These are phyloP conservation scores for Pelagia noctiluca DNA, from an alignment of 30 jellyfish, hydroid and myxozoan genomes.

Conservation along the genomic window DNA sequence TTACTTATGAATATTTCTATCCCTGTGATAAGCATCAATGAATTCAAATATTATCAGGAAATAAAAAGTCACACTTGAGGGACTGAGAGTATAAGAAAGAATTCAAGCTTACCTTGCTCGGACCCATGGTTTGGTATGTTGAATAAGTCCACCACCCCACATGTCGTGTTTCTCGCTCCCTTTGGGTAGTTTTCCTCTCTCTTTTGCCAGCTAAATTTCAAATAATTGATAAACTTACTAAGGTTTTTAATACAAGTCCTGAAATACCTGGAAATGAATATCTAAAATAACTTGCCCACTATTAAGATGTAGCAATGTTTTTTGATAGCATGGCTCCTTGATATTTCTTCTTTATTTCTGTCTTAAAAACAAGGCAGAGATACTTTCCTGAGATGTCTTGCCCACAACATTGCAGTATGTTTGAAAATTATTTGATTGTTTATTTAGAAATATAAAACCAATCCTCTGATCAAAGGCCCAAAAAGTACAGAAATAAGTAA, in stretches of 20 bases:
- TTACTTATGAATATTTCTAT: no score
- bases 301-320: not conserved
- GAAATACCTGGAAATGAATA: conserved; percentile 17
- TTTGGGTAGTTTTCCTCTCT: conserved; percentile 78
- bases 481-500: no score
- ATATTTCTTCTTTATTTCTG: no score
- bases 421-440: no score
- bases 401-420: no score
- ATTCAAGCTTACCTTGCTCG: conserved; percentile 71
- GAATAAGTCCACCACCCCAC: conserved; percentile 94
- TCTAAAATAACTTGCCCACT: not conserved
- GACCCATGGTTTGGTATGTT: conserved; percentile 98
- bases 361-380: not conserved
- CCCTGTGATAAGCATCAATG: no score
- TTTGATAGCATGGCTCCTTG: no score
- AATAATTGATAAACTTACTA: not conserved
- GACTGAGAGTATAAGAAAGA: not conserved
- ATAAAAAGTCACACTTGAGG: no score
- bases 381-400: no score
- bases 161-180: conserved; percentile 87
- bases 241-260: not conserved
- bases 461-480: no score
- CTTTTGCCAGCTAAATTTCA: conserved; percentile 66
- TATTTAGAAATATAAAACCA: no score
- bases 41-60: no score